These are phyloP conservation scores for Diplodus puntazzo DNA, from an alignment of 2,797 vertebrate species.

Conservation along the genomic window DNA sequence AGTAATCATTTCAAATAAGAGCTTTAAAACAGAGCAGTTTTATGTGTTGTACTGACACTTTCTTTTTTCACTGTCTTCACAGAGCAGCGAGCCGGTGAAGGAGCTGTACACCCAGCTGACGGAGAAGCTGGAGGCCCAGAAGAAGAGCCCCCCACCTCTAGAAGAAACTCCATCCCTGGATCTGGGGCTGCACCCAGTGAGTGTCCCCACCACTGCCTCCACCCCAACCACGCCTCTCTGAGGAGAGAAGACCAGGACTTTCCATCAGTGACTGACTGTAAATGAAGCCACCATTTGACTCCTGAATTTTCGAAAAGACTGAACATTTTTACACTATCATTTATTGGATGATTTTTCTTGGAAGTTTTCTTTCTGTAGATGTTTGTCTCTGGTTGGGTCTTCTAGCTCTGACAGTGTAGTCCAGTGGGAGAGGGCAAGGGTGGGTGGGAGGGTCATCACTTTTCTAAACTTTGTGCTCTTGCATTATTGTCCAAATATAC, in stretches of 20 bases:
- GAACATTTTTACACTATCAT: slow-evolving; percentile 16
- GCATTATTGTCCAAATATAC: slow-evolving; percentile 62
- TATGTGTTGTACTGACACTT: slow-evolving; percentile 1
- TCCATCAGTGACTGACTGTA: slow-evolving; percentile 22
- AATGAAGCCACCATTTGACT: background rate
- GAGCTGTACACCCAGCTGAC: slow-evolving; percentile 91
- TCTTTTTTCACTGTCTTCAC: slow-evolving; percentile 44
- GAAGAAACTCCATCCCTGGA: slow-evolving; percentile 90
- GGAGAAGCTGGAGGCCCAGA: slow-evolving; percentile 92
- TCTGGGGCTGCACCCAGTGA: slow-evolving; percentile 89
- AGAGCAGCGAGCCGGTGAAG: slow-evolving; percentile 94
- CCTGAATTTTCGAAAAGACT: background rate
- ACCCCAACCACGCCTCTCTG: slow-evolving; percentile 79
- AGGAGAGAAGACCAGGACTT: slow-evolving; percentile 29
- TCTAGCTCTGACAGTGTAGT: slow-evolving; percentile 38
- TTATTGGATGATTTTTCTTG: slow-evolving; percentile 9
- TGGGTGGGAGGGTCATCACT: slow-evolving; percentile 17
- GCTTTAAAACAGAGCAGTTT: background rate
- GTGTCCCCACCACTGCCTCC: slow-evolving; percentile 82
- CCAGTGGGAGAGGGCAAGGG: background rate
- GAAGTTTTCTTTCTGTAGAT: slow-evolving; percentile 43
- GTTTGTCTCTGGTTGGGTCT: slow-evolving; percentile 49
- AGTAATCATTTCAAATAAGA: background rate
- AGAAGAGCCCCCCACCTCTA: slow-evolving; percentile 87
- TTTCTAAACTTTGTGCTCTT: slow-evolving; percentile 56